A percentile compares a stretch with the other conserved stretches of the same genome.
Conservation (phyloP, 2,888 invertebrate genomes). For the Andricus quercusramuli region DNA sequence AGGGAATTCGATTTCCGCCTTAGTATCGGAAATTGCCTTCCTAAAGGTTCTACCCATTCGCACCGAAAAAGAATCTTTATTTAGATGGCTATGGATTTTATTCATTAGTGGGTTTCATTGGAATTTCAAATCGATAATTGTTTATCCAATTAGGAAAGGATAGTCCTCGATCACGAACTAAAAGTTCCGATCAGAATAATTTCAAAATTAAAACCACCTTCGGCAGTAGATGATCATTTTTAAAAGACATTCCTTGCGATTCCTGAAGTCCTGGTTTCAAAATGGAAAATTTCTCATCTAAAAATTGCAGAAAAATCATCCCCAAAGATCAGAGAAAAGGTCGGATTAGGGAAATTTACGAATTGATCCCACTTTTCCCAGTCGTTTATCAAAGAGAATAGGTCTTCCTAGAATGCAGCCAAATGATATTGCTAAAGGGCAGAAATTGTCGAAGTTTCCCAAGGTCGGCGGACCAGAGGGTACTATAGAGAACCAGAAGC, state of each 20-base stretch:
- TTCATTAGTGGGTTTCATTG: not conserved
- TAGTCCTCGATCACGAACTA: not conserved
- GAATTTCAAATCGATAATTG: not conserved
- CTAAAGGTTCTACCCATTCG: not conserved
- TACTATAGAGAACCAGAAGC: not conserved
- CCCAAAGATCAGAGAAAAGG: too few species aligned
- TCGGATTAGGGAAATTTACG: too few species aligned
- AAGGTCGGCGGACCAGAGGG: not conserved
- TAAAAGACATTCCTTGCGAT: not conserved
- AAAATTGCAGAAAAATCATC: too few species aligned
- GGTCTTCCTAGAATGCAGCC: too few species aligned
- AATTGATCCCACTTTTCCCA: too few species aligned
- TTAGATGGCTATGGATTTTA: not conserved
- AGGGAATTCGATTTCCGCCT: constrained; percentile 30
- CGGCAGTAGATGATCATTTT: not conserved
- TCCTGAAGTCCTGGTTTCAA: not conserved
- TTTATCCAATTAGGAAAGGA: not conserved
- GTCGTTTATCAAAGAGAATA: too few species aligned
- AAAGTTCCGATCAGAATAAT: not conserved
- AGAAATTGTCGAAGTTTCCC: not conserved
- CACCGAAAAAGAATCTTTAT: not conserved
- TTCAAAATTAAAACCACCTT: not conserved
- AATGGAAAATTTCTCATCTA: too few species aligned
- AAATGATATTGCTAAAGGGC: not conserved
- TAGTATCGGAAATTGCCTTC: constrained; percentile 8